phyloP scores from a whole-genome alignment of 1,140 invertebrate species.

The Cyphomyrmex costatus region DNA sequence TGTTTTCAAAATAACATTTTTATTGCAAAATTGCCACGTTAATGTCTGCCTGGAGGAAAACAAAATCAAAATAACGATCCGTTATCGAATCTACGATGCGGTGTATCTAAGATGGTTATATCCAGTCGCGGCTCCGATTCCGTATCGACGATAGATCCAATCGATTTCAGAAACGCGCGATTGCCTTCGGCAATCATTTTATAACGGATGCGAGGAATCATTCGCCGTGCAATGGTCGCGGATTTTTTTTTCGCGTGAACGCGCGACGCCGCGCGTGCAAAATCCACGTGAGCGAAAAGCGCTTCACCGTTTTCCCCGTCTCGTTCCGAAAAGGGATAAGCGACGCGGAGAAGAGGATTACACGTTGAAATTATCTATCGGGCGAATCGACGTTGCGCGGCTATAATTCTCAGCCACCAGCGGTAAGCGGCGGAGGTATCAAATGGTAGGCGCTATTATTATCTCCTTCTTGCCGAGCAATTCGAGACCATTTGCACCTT shows the following conservation, averaged over 20 bases:
- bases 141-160: neutral
- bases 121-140: neutral
- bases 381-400: conserved; percentile 45
- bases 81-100: neutral
- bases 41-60: neutral
- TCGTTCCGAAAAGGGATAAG: conserved; percentile 6
- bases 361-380: conserved; percentile 59
- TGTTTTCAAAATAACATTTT: neutral
- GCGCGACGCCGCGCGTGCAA: neutral
- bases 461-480: conserved; percentile 56
- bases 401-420: conserved; percentile 57
- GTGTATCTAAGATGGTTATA: conserved; percentile 1
- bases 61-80: neutral
- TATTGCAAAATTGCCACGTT: neutral
- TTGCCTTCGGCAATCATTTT: neutral
- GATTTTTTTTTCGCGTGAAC: neutral
- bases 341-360: conserved; percentile 11
- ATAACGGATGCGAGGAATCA: neutral
- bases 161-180: conserved; percentile 24
- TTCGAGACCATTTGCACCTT: conserved; percentile 65
- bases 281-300: conserved; percentile 10
- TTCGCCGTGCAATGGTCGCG: neutral
- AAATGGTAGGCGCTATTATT: conserved; percentile 63
- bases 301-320: neutral
- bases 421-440: conserved; percentile 57